Percentiles rank a stretch among this genome's conserved stretches.
Evolutionary conservation across 2,888 invertebrate genomes (phyloP).

Genomic region (Leucania comma): DNA sequence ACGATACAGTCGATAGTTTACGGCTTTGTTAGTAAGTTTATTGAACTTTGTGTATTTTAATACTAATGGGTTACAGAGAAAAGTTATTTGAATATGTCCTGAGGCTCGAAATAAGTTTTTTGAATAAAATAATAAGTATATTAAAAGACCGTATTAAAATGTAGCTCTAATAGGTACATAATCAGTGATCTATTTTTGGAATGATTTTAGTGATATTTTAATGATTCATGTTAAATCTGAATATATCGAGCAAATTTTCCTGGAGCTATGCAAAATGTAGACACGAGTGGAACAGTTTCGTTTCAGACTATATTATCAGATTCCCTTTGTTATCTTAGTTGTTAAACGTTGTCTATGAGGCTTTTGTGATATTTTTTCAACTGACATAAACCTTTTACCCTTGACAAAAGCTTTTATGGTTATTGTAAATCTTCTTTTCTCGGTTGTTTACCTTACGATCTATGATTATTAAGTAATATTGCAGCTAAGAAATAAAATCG

Average conservation of each 20-base stretch:
- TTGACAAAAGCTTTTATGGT: background rate
- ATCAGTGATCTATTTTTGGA: background rate
- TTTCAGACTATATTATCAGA: background rate
- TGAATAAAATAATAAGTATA: background rate
- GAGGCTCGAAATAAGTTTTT: background rate
- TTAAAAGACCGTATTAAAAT: background rate
- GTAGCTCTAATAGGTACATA: background rate
- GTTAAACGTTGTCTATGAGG: background rate
- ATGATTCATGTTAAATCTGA: background rate
- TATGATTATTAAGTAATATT: too few species aligned
- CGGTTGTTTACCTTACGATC: too few species aligned
- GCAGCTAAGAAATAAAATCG: too few species aligned
- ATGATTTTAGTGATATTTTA: background rate
- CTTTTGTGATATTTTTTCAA: background rate
- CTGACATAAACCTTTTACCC: slow-evolving; percentile 1
- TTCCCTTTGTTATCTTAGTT: background rate
- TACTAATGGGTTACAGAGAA: background rate
- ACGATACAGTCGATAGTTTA: slow-evolving; percentile 22
- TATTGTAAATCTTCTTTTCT: background rate
- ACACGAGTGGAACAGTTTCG: background rate
- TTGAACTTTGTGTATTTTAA: slow-evolving; percentile 24
- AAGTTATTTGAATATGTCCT: background rate
- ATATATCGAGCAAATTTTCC: background rate
- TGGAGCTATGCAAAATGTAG: slow-evolving; percentile 2
- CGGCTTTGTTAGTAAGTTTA: slow-evolving; percentile 25